These are phyloP conservation scores for Oreortyx pictus DNA, from an alignment of 2,797 vertebrate genomes.

Conservation along the genomic window DNA sequence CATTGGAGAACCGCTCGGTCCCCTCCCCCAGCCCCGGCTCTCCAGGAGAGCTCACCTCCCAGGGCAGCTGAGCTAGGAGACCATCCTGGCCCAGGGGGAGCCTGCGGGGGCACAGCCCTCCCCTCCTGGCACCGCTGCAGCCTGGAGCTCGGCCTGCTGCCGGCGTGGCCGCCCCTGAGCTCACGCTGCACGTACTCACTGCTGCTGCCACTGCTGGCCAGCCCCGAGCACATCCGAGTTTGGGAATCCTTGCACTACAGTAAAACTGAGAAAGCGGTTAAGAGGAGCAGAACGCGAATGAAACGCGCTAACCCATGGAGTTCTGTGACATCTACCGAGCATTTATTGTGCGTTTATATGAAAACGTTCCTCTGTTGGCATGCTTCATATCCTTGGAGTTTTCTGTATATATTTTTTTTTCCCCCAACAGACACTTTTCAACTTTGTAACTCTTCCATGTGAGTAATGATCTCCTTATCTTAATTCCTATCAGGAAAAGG, in stretches of 20 bases:
- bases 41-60: background rate
- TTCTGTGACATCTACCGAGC: background rate
- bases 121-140: background rate
- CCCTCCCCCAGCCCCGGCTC: background rate
- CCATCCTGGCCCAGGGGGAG: background rate
- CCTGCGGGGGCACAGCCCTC: background rate
- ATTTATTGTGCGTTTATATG: background rate
- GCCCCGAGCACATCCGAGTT: conserved; percentile 1
- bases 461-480: conserved; percentile 7
- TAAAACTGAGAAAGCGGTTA: conserved; percentile 24
- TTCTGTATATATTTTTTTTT: background rate
- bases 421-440: conserved; percentile 9
- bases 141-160: background rate
- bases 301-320: background rate
- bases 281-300: background rate
- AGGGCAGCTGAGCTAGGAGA: background rate
- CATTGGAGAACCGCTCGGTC: background rate
- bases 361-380: background rate
- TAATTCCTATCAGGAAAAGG: background rate
- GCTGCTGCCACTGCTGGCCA: background rate
- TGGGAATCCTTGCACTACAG: conserved; percentile 13
- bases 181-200: background rate
- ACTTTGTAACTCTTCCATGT: background rate
- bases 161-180: background rate
- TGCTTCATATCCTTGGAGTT: background rate